These are phyloP conservation scores for Palythoa grandis DNA, from an alignment of 92 coral and sea anemone genomes.

Conservation along the genomic window DNA sequence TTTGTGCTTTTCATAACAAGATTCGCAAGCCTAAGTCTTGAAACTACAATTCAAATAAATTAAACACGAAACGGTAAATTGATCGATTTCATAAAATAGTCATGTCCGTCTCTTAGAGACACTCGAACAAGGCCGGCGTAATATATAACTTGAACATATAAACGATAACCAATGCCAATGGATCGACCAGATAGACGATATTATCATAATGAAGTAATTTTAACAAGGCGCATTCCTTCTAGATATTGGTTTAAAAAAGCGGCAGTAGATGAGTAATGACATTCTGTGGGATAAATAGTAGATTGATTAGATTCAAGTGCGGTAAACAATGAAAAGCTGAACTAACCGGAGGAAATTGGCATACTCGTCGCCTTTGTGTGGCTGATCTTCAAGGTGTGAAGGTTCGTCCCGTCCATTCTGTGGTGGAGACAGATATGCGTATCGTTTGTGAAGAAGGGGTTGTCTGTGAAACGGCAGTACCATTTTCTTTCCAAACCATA, in stretches of 20 bases:
- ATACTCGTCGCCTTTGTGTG: conserved; percentile 83
- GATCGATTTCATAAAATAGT: neutral
- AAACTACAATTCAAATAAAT: too few species aligned
- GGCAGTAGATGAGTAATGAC: neutral
- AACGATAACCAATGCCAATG: neutral
- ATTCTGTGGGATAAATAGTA: neutral
- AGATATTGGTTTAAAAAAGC: neutral
- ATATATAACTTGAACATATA: neutral
- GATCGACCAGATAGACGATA: too few species aligned
- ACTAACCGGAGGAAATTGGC: conserved; percentile 90
- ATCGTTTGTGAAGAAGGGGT: conserved; percentile 90
- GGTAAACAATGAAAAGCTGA: conserved; percentile 36
- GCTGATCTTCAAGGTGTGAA: conserved; percentile 42
- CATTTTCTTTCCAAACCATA: conserved; percentile 65
- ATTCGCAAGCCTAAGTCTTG: too few species aligned
- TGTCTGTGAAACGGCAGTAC: conserved; percentile 95
- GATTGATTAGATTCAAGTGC: conserved; percentile 26
- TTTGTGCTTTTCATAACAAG: too few species aligned
- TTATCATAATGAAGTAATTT: neutral
- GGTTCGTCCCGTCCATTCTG: conserved; percentile 37
- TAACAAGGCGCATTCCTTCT: neutral
- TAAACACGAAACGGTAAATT: neutral
- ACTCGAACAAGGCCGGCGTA: neutral
- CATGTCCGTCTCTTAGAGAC: conserved; percentile 4
- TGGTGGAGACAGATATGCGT: conserved; percentile 68